A percentile compares a stretch with the other conserved stretches of the same genome.
These are phyloP conservation scores for Smutsia gigantea DNA, from an alignment of 2,797 vertebrate species.

Conservation along the genomic window DNA sequence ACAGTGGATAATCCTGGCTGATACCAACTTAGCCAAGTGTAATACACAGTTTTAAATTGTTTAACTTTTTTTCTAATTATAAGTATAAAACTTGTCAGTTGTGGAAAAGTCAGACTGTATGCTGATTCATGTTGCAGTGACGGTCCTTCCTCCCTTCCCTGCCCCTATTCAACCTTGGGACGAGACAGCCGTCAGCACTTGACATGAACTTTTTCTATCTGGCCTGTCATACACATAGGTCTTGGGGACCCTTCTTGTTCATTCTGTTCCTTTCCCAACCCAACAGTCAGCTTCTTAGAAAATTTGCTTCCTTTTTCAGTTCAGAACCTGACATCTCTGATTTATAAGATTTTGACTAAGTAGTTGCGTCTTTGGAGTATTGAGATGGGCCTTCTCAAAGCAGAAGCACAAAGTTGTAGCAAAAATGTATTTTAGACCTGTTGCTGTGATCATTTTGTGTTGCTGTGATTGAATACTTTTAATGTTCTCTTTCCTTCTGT, in stretches of 20 bases:
- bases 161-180: neutral
- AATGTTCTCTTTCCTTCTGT: neutral
- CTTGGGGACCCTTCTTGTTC: neutral
- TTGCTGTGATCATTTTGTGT: neutral
- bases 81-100: neutral
- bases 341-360: neutral
- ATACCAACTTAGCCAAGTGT: neutral
- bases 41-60: neutral
- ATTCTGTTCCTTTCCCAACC: neutral
- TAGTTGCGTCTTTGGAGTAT: neutral
- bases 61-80: neutral
- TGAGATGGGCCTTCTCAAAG: neutral
- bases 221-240: neutral
- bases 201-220: neutral
- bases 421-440: neutral
- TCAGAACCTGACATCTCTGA: neutral
- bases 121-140: accelerated
- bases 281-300: neutral
- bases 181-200: neutral
- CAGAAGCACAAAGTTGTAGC: neutral
- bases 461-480: accelerated
- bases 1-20: neutral
- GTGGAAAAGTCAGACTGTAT: neutral
- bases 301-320: neutral
- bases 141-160: neutral